Evolutionary conservation across 2,797 vertebrate genomes (phyloP).

Genomic region (Melanotaenia parkinsoni): DNA sequence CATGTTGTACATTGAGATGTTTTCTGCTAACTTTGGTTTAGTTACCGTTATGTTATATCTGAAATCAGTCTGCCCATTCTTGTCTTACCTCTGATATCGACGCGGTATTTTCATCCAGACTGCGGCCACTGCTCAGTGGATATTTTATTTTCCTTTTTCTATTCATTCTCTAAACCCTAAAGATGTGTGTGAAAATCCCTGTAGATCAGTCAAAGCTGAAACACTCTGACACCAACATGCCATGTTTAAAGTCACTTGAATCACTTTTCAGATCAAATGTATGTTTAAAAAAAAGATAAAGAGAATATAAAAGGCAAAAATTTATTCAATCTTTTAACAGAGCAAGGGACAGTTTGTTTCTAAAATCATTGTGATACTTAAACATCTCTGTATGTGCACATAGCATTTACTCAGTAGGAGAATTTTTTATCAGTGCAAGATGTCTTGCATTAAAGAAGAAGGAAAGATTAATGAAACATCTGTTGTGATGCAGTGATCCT

Average conservation of each 20-base stretch:
- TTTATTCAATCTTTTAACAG: conserved; percentile 83
- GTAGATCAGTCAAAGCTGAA: no score
- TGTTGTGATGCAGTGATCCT: conserved; percentile 46
- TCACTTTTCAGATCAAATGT: background rate
- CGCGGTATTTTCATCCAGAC: no score
- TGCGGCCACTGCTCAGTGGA: no score
- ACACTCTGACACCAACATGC: no score
- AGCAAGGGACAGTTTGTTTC: conserved; percentile 69
- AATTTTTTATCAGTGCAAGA: conserved; percentile 62
- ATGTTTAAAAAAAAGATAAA: background rate
- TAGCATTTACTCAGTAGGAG: conserved; percentile 79
- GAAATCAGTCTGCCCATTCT: no score
- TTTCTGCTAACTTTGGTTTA: no score
- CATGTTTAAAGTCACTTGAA: background rate
- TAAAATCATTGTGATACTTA: conserved; percentile 79
- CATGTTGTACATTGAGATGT: background rate
- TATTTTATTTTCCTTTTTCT: no score
- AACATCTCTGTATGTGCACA: conserved; percentile 80
- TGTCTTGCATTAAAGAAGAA: conserved; percentile 55
- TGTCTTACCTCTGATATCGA: no score
- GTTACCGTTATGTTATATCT: no score
- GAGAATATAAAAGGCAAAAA: conserved; percentile 77
- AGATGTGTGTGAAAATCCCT: no score
- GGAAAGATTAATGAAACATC: conserved; percentile 58
- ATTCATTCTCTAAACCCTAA: no score